phyloP scores from a whole-genome alignment of 2,797 vertebrate genomes.

The Rhodeus uyekii region DNA sequence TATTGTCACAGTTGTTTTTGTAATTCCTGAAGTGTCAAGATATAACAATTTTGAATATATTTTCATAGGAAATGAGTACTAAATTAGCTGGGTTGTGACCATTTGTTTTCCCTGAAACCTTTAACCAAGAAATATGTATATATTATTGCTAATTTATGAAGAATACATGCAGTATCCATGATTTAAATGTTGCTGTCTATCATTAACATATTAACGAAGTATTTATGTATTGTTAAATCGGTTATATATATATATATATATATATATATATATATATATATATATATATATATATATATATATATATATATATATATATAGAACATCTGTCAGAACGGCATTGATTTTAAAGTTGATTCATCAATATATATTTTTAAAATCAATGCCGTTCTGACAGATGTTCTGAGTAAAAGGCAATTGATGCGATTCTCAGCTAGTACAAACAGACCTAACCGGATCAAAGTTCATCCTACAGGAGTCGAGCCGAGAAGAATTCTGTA shows the following conservation, averaged over 20 bases:
- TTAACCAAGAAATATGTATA: background rate
- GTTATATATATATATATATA: too few relatives aligned
- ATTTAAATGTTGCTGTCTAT: too few relatives aligned
- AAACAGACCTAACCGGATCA: slow-evolving; percentile 24
- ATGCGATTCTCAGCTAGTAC: background rate
- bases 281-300: too few relatives aligned
- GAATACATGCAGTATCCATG: background rate
- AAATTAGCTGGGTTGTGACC: background rate
- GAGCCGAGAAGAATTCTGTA: background rate
- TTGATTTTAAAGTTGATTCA: too few relatives aligned
- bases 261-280: too few relatives aligned
- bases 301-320: too few relatives aligned
- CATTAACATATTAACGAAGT: too few relatives aligned
- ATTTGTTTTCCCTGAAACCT: background rate
- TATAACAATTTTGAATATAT: background rate
- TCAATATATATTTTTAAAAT: background rate
- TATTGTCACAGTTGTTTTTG: background rate
- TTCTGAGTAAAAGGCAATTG: background rate
- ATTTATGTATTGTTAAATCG: background rate
- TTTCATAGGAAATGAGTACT: background rate
- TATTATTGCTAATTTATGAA: background rate
- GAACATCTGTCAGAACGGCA: too few relatives aligned
- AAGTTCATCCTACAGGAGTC: slow-evolving; percentile 23
- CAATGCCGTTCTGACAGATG: background rate
- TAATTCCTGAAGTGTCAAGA: background rate